A percentile compares a stretch with the other conserved stretches of the same genome.
phyloP scores from a whole-genome alignment of 2,888 invertebrate species.

The Physocephala rufipes region DNA sequence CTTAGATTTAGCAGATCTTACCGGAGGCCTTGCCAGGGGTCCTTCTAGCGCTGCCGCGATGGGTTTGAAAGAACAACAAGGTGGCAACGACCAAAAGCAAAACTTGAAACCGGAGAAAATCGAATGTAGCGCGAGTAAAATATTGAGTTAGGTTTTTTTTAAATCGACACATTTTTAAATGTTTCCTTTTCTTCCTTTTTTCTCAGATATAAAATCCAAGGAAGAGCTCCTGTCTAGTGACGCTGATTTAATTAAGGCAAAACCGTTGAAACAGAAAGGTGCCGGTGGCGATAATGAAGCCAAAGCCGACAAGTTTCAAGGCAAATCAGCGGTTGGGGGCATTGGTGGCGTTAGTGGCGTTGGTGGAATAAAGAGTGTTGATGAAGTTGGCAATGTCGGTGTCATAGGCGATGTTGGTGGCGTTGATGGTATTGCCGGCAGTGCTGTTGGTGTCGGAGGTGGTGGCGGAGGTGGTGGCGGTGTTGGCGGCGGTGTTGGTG shows the following conservation, averaged over 20 bases:
- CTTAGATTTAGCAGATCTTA: conserved; percentile 50
- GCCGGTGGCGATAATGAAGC: not conserved
- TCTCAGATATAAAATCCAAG: conserved; percentile 13
- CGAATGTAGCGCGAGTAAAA: not conserved
- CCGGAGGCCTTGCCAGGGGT: conserved; percentile 49
- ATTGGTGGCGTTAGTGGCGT: not conserved
- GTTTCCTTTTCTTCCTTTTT: not conserved
- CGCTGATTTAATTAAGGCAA: too few species aligned
- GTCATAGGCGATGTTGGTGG: too few species aligned
- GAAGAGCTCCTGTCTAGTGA: not conserved
- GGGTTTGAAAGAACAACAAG: not conserved
- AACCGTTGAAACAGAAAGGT: not conserved
- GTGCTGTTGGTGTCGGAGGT: conserved; percentile 18
- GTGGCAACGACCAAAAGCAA: conserved; percentile 36
- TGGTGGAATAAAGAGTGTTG: not conserved
- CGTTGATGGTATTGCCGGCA: not conserved
- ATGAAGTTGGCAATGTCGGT: not conserved
- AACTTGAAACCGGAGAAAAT: conserved; percentile 46
- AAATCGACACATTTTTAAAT: not conserved
- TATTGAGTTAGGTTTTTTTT: not conserved
- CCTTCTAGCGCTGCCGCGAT: not conserved
- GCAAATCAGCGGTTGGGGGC: conserved; percentile 10
- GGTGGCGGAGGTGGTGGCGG: not conserved
- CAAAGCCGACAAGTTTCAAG: not conserved
- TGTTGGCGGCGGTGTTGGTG: conserved; percentile 2